phyloP scores from a whole-genome alignment of 2,797 vertebrate species.

The Rhincodon typus region DNA sequence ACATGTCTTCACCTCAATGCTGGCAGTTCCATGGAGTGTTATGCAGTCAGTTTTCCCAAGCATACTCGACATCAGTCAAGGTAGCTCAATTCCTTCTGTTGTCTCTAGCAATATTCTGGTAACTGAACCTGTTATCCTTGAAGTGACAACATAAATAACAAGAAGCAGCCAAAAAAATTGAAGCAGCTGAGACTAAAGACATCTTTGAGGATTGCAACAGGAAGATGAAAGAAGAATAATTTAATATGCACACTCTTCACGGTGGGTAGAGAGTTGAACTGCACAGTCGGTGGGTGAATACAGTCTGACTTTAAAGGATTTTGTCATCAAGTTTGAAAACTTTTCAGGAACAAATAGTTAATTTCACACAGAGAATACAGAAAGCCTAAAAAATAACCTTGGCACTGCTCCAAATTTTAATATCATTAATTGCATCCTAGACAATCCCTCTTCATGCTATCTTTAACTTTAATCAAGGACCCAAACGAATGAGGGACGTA shows the following conservation, averaged over 20 bases:
- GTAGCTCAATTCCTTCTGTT: neutral
- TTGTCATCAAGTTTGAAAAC: conserved; percentile 6
- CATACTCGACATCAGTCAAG: neutral
- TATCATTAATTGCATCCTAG: neutral
- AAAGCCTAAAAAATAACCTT: neutral
- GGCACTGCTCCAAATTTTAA: neutral
- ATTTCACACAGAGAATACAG: neutral
- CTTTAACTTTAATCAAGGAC: neutral
- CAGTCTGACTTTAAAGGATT: neutral
- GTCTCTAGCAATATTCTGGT: neutral
- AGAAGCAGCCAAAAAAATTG: neutral
- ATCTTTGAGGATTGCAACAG: neutral
- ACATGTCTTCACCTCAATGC: neutral
- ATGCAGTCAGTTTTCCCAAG: neutral
- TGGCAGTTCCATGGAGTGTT: too few relatives aligned
- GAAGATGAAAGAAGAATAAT: neutral
- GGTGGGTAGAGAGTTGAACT: neutral
- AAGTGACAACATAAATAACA: neutral
- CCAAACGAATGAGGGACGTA: neutral
- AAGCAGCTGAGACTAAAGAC: neutral
- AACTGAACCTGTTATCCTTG: neutral
- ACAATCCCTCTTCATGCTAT: neutral
- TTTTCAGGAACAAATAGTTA: neutral
- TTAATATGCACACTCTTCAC: neutral
- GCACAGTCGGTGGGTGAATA: neutral